A percentile compares a stretch with the other conserved stretches of the same genome.
Conservation (phyloP, 2,797 vertebrate species). For the Megalops cyprinoides region DNA sequence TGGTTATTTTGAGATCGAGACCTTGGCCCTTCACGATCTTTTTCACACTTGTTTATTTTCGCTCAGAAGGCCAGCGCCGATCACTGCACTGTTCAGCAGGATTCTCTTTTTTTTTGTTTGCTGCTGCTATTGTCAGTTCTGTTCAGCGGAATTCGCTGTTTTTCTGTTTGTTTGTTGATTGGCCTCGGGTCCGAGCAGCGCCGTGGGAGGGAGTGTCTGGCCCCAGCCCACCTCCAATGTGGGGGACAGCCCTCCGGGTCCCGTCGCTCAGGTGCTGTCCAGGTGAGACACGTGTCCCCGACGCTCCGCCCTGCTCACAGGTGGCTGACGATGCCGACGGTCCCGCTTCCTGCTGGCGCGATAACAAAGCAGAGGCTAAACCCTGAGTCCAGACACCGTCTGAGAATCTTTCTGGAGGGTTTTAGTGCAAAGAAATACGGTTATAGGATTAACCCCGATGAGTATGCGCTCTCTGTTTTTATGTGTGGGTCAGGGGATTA, state of each 20-base stretch:
- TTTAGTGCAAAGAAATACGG: constrained; percentile 48
- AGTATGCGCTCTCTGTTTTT: neutral
- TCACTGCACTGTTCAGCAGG: too few species aligned
- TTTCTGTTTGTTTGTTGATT: neutral
- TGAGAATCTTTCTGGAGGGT: constrained; percentile 45
- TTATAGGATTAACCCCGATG: constrained; percentile 49
- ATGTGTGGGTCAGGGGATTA: neutral
- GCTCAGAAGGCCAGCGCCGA: too few species aligned
- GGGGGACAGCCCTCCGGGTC: neutral
- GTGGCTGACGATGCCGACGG: constrained; percentile 41
- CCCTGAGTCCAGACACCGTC: constrained; percentile 55
- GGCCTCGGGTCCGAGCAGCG: too few species aligned
- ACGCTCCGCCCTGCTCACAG: constrained; percentile 25
- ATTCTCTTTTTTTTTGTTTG: neutral
- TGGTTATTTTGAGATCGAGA: too few species aligned
- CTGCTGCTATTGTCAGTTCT: neutral
- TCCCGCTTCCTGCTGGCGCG: constrained; percentile 42
- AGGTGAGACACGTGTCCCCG: neutral
- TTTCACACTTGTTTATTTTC: too few species aligned
- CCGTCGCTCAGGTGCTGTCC: neutral
- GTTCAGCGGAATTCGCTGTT: too few species aligned
- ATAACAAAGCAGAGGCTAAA: constrained; percentile 46
- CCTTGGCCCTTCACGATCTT: too few species aligned
- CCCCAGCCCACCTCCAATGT: neutral
- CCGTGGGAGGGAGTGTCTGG: neutral